Conservation (phyloP, 2,113 vertebrate species). For the Cyanoderma ruficeps region DNA sequence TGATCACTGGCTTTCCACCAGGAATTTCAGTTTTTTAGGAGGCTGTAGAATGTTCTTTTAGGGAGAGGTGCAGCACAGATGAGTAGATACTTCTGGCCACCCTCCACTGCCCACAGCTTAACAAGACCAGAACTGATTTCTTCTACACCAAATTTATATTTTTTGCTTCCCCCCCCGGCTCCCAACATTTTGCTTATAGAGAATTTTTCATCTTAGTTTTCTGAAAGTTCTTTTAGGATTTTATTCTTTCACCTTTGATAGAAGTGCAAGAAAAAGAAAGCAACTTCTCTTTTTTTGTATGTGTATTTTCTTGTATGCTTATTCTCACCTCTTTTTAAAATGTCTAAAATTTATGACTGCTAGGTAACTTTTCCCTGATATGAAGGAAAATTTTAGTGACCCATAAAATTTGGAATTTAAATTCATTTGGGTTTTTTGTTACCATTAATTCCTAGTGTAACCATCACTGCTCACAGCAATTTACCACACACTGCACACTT, state of each 20-base stretch:
- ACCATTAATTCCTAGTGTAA: conserved; percentile 30
- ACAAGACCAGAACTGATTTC: not conserved
- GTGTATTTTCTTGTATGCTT: not conserved
- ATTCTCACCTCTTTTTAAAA: not conserved
- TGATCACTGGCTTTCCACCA: not conserved
- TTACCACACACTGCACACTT: conserved; percentile 48
- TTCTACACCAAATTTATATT: not conserved
- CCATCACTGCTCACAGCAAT: conserved; percentile 38
- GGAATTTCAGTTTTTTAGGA: not conserved
- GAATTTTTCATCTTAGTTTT: not conserved
- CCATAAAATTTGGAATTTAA: conserved; percentile 28
- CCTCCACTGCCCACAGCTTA: not conserved
- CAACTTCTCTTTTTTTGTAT: not conserved
- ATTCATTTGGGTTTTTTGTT: conserved; percentile 35
- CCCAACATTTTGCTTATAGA: not conserved
- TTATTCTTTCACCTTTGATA: not conserved
- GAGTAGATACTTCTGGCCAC: not conserved
- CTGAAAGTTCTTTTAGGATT: not conserved
- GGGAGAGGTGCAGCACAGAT: not conserved
- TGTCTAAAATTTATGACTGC: not conserved
- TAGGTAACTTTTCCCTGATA: not conserved
- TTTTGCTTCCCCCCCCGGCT: not conserved
- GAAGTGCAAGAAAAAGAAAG: not conserved
- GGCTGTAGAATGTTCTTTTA: not conserved
- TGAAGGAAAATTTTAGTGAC: not conserved